These are phyloP conservation scores for Bimastos eiseni DNA, from an alignment of 2,888 invertebrate species.

Conservation along the genomic window DNA sequence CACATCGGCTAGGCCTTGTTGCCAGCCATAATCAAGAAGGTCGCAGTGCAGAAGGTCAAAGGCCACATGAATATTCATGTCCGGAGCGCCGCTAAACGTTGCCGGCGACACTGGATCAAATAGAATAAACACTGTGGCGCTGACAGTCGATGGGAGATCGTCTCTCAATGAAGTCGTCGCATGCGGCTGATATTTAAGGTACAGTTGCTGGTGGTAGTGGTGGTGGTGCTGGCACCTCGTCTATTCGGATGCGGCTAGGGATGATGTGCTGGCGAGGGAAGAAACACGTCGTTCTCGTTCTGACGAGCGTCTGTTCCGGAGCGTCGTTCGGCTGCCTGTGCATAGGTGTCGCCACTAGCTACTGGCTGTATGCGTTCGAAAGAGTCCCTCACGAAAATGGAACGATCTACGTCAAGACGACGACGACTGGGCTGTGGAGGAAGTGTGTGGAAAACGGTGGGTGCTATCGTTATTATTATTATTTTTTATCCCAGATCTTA, in stretches of 20 bases:
- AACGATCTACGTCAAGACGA: constrained; percentile 29
- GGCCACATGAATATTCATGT: neutral
- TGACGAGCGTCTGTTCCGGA: constrained; percentile 60
- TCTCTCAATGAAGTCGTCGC: neutral
- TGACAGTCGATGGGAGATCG: neutral
- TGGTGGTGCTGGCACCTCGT: neutral
- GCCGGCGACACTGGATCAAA: constrained; percentile 9
- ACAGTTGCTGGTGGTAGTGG: neutral
- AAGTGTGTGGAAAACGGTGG: constrained; percentile 38
- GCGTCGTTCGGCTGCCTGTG: constrained; percentile 60
- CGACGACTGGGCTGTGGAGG: constrained; percentile 40
- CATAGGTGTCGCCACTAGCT: constrained; percentile 61
- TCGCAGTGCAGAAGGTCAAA: constrained; percentile 13
- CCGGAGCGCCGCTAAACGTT: neutral
- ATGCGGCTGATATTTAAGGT: neutral
- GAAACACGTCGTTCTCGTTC: constrained; percentile 57
- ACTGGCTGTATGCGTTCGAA: constrained; percentile 52
- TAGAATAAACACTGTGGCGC: neutral
- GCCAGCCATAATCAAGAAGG: neutral
- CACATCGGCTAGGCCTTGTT: neutral
- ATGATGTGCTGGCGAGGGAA: constrained; percentile 50
- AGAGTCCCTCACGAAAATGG: constrained; percentile 26
- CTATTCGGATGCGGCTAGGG: neutral
- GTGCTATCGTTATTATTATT: neutral
- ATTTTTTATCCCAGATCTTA: neutral